Evolutionary conservation across 2,888 invertebrate species (phyloP).

Genomic region (Anoncus sp.): DNA sequence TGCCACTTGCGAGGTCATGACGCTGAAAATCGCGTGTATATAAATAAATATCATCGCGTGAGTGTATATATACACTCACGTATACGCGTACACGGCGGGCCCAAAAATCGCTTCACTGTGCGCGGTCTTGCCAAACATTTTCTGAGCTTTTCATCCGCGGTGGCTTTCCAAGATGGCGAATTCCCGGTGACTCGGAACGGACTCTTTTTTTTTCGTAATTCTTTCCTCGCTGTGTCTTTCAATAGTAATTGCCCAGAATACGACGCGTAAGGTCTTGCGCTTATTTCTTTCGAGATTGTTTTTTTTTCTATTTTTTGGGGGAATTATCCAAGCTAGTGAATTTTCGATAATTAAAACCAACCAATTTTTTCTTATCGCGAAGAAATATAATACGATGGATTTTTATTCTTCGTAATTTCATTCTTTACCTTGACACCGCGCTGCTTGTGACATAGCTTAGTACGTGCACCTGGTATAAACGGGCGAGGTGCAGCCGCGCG

Average conservation of each 20-base stretch:
- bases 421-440: constrained; percentile 55
- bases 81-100: constrained; percentile 1
- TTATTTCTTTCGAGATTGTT: background rate
- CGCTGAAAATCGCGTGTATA: constrained; percentile 60
- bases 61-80: too few relatives aligned
- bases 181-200: background rate
- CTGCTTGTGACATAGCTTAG: constrained; percentile 3
- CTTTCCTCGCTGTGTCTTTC: background rate
- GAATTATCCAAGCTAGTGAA: background rate
- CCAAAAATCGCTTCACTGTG: constrained; percentile 23
- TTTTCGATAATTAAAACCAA: background rate
- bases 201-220: constrained; percentile 22
- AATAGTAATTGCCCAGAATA: too few relatives aligned
- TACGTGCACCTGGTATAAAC: constrained; percentile 52
- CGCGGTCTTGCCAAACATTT: too few relatives aligned
- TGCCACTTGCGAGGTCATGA: constrained; percentile 66
- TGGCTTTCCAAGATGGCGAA: constrained; percentile 11
- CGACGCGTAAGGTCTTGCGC: too few relatives aligned
- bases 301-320: background rate
- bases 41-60: background rate
- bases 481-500: background rate
- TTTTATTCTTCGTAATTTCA: constrained; percentile 5
- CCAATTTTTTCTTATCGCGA: too few relatives aligned
- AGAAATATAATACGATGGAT: too few relatives aligned
- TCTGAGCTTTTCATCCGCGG: constrained; percentile 1